Conservation (phyloP, 64 coral and sea anemone genomes). For the Montipora foliosa region DNA sequence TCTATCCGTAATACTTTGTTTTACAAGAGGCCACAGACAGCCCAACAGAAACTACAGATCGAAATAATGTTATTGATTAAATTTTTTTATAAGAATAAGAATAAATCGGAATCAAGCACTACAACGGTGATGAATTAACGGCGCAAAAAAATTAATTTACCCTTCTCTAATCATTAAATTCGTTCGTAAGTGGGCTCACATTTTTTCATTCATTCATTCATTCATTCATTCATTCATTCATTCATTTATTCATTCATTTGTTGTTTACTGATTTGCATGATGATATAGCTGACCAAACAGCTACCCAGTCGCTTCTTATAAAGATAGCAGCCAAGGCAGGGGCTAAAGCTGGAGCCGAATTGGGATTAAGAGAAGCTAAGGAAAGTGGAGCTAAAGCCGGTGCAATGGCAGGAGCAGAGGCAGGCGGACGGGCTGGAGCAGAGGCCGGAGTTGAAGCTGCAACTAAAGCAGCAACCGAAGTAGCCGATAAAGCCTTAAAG, state of each 20-base stretch:
- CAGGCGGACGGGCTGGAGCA: constrained; percentile 50
- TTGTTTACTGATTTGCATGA: not conserved
- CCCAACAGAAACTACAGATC: no score
- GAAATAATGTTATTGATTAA: no score
- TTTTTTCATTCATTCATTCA: not conserved
- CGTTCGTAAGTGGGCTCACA: no score
- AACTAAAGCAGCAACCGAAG: constrained; percentile 53
- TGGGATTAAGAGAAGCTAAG: constrained; percentile 46
- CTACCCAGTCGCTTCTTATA: not conserved
- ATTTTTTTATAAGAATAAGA: no score
- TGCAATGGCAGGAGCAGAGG: constrained; percentile 59
- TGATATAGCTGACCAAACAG: not conserved
- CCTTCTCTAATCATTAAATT: no score
- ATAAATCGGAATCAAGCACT: no score
- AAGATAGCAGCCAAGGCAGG: constrained; percentile 73
- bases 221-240: not conserved
- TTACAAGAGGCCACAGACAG: no score
- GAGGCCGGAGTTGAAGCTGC: constrained; percentile 59
- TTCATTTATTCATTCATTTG: not conserved
- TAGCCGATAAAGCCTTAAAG: constrained; percentile 50
- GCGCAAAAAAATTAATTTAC: no score
- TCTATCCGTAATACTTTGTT: no score
- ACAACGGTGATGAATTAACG: no score
- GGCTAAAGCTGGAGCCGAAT: constrained; percentile 56
- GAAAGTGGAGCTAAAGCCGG: constrained; percentile 57